Base-by-base conservation (phyloP, 2,113 vertebrate genomes). In the Nothoprocta perdicaria region DNA sequence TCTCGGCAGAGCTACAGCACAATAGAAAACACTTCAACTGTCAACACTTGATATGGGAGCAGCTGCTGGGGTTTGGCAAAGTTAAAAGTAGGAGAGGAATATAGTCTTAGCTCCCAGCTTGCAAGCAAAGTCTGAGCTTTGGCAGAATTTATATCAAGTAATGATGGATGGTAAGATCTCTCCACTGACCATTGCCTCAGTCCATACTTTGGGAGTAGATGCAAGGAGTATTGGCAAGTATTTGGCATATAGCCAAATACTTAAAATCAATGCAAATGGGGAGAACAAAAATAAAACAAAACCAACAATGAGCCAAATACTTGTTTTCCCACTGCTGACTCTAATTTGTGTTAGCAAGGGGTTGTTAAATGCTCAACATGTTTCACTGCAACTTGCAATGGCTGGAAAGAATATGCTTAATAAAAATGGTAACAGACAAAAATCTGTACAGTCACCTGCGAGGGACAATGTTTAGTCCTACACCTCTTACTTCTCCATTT, bases 1-100 rank as follows among this genome's bases (percentile, higher is more conserved):
- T 86, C 95, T 95, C 86, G 23, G 84, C 92, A 95, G 94, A 96
- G 63, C 74, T 96, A 93, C 90, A 95, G 78, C 89, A 96, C 95
- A 94, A 92, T 93, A 75, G 92, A 76, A 92, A 93, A 87, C 82
- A 73, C 79, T 96, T 95, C 88, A 92, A 16, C 92, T 96, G 94
- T 97, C 96, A 97, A 94, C 95, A 93, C 89, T 67, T 81, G 93
- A 40, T 43, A 85, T 84, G 84, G 88, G 85, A 97, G 57, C 94
- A 97, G 95, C 96, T 96, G 93, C 67, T 94, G 81, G 53, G 27
- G 55, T 91, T 96, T 95, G 96, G 93, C 89, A 84, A 76, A 85
- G 63, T 80, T 92, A 80, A 68, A 89, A 89, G 72, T 55, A 84
- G 89, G 62, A 89, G 40, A 83, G 60, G 41, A 94, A 82, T 76